Evolutionary conservation across 2,797 vertebrate species (phyloP).

Genomic region (Propithecus perrieri): DNA sequence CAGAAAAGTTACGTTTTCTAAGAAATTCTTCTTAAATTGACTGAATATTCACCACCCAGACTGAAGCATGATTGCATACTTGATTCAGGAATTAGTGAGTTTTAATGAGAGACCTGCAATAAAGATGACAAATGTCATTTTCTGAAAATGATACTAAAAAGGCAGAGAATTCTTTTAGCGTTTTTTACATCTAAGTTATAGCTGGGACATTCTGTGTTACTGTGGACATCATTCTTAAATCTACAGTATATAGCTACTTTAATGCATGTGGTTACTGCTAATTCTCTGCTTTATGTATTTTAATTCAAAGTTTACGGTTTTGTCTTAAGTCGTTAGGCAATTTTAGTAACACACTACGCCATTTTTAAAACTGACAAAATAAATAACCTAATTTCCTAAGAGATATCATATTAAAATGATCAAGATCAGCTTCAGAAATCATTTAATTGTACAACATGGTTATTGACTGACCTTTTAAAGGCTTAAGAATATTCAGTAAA

Average conservation of each 20-base stretch:
- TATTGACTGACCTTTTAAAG: background rate
- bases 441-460: background rate
- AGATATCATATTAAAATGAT: background rate
- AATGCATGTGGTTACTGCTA: background rate
- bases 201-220: background rate
- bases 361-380: conserved; percentile 22
- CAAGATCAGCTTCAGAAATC: background rate
- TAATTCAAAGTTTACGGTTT: conserved; percentile 10
- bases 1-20: background rate
- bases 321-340: background rate
- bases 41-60: background rate
- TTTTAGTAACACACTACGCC: background rate
- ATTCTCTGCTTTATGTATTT: background rate
- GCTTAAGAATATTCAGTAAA: background rate
- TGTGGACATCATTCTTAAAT: background rate
- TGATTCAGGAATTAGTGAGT: background rate
- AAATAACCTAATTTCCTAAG: conserved; percentile 15
- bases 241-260: background rate
- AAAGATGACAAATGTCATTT: background rate
- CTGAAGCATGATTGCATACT: background rate
- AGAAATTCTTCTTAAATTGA: conserved; percentile 5
- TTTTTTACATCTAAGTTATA: background rate
- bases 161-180: background rate
- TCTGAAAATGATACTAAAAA: conserved; percentile 18
- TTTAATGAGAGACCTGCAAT: background rate